Evolutionary conservation across 2,888 invertebrate genomes (phyloP).

Genomic region (Trimorus sp.): DNA sequence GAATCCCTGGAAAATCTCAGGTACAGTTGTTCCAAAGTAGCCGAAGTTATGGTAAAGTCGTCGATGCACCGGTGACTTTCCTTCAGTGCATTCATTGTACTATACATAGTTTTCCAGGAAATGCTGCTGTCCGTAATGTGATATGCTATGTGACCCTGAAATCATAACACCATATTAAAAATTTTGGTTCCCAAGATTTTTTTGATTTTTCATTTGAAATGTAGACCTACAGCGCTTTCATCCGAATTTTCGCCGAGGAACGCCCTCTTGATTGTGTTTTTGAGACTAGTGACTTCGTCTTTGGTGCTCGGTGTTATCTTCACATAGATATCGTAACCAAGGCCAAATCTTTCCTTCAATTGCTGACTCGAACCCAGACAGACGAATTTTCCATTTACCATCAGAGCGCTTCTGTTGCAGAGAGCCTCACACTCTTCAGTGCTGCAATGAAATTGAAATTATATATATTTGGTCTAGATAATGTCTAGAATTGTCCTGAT

Average conservation of each 20-base stretch:
- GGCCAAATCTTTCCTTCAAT: constrained; percentile 16
- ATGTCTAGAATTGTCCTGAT: too few relatives aligned
- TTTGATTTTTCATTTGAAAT: too few relatives aligned
- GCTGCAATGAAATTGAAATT: constrained; percentile 79
- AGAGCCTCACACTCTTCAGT: constrained; percentile 89
- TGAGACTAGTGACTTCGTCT: constrained; percentile 80
- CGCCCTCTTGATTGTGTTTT: constrained; percentile 82
- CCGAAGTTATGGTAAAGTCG: constrained; percentile 77
- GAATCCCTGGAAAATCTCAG: constrained; percentile 75
- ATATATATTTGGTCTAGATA: too few relatives aligned
- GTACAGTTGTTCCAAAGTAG: constrained; percentile 78
- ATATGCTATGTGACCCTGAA: constrained; percentile 72
- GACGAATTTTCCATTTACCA: constrained; percentile 28
- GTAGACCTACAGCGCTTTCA: constrained; percentile 84
- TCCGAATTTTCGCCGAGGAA: constrained; percentile 86
- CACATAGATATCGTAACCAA: constrained; percentile 22
- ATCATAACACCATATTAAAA: constrained; percentile 12
- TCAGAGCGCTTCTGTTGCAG: constrained; percentile 24
- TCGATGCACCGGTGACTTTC: constrained; percentile 73
- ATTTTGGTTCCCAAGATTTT: constrained; percentile 11
- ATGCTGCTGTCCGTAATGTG: constrained; percentile 73
- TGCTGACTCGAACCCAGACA: constrained; percentile 25
- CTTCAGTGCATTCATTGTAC: constrained; percentile 73
- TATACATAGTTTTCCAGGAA: constrained; percentile 77
- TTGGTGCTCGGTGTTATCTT: not conserved